phyloP scores from a whole-genome alignment of 2,888 invertebrate genomes.

The Melieria picta region DNA sequence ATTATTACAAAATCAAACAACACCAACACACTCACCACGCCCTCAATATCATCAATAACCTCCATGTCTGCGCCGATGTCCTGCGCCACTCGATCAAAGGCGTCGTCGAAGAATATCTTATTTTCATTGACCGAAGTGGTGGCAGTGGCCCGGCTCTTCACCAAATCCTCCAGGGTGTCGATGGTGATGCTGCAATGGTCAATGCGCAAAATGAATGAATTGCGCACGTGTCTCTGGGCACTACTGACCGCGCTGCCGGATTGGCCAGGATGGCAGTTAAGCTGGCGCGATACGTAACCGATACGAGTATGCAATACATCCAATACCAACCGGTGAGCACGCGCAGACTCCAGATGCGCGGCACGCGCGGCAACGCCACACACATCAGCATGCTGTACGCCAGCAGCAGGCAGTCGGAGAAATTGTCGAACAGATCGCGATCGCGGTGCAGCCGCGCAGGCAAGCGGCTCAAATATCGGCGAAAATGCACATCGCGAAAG shows the following conservation, averaged over 20 bases:
- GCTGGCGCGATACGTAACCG: conserved; percentile 83
- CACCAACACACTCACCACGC: conserved; percentile 67
- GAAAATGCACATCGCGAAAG: conserved; percentile 52
- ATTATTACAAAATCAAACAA: background rate
- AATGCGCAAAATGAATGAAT: background rate
- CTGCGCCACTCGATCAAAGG: conserved; percentile 74
- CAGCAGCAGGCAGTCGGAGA: conserved; percentile 79
- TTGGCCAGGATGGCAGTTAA: conserved; percentile 86
- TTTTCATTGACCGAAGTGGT: conserved; percentile 80
- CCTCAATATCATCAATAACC: conserved; percentile 71
- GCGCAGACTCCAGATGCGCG: conserved; percentile 82
- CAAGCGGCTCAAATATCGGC: conserved; percentile 50
- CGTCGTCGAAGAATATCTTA: conserved; percentile 75
- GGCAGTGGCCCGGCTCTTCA: conserved; percentile 73
- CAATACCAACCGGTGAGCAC: conserved; percentile 88
- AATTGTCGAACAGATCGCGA: conserved; percentile 75
- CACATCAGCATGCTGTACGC: conserved; percentile 85
- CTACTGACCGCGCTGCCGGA: conserved; percentile 74
- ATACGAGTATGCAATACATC: conserved; percentile 83
- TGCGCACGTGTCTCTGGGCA: background rate
- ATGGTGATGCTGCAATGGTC: conserved; percentile 75
- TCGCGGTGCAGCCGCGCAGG: conserved; percentile 29
- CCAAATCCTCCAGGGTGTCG: conserved; percentile 77
- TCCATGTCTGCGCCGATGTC: conserved; percentile 76
- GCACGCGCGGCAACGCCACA: conserved; percentile 80